Conservation (phyloP, 30 jellyfish, hydroid and myxozoan species). For the Pseudorhiza aurosa region DNA sequence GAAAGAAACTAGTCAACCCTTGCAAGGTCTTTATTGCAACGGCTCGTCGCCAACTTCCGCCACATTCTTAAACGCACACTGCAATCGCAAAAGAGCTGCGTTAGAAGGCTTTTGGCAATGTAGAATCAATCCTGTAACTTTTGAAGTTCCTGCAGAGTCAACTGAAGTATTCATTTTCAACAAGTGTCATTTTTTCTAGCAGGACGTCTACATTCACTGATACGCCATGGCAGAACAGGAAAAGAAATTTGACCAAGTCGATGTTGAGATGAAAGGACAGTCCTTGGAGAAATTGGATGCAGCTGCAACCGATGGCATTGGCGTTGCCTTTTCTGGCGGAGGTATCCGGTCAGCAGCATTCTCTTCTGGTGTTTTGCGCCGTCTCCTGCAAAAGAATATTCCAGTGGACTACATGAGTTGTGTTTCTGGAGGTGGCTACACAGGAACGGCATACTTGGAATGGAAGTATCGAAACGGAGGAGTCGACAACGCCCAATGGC, state of each 20-base stretch:
- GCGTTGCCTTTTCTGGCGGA: conserved; percentile 85
- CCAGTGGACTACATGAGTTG: conserved; percentile 69
- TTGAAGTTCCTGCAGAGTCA: too few relatives aligned
- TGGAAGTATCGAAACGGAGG: conserved; percentile 82
- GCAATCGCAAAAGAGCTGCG: too few relatives aligned
- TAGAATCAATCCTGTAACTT: too few relatives aligned
- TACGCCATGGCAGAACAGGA: conserved; percentile 3
- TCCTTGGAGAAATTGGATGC: not conserved
- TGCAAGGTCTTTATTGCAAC: too few relatives aligned
- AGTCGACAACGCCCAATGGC: conserved; percentile 77
- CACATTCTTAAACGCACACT: too few relatives aligned
- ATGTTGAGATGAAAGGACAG: not conserved
- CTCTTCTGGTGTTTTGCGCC: conserved; percentile 76
- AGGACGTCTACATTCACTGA: too few relatives aligned
- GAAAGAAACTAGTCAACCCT: too few relatives aligned
- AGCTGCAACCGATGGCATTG: conserved; percentile 26
- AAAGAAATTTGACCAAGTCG: not conserved
- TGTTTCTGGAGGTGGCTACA: conserved; percentile 87
- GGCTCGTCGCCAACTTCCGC: too few relatives aligned
- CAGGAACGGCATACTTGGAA: conserved; percentile 78
- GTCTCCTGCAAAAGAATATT: conserved; percentile 59
- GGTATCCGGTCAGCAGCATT: conserved; percentile 91
- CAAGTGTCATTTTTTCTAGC: too few relatives aligned
- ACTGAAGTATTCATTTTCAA: too few relatives aligned
- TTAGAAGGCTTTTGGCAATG: too few relatives aligned